A percentile compares a stretch with the other conserved stretches of the same genome.
phyloP scores from a whole-genome alignment of 2,888 invertebrate genomes.

The Crematogaster levior region DNA sequence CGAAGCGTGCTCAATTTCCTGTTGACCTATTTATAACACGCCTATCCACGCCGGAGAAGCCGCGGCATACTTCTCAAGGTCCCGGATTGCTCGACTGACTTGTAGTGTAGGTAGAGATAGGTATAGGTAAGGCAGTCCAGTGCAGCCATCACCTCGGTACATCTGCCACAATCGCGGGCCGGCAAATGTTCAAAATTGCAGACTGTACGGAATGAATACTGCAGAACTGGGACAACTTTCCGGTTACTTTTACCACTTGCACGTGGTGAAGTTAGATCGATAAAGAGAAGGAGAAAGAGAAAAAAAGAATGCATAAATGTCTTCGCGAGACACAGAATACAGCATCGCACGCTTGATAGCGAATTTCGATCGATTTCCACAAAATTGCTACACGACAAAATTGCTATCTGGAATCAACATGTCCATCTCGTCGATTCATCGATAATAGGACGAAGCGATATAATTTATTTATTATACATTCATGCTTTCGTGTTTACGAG shows the following conservation, averaged over 20 bases:
- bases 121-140: too few species aligned
- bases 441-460: slow-evolving; percentile 5
- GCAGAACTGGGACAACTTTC: slow-evolving; percentile 59
- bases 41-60: slow-evolving; percentile 58
- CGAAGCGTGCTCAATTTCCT: slow-evolving; percentile 77
- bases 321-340: slow-evolving; percentile 7
- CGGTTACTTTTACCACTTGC: slow-evolving; percentile 36
- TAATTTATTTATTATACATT: slow-evolving; percentile 33
- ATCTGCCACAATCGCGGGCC: slow-evolving; percentile 28
- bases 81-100: slow-evolving; percentile 59
- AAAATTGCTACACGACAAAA: slow-evolving; percentile 32
- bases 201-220: slow-evolving; percentile 26
- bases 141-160: slow-evolving; percentile 20
- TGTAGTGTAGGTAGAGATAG: slow-evolving; percentile 18
- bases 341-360: slow-evolving; percentile 13
- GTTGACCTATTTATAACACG: slow-evolving; percentile 82
- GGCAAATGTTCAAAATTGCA: slow-evolving; percentile 48
- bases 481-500: not conserved
- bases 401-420: slow-evolving; percentile 17
- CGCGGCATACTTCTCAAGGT: slow-evolving; percentile 75
- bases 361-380: slow-evolving; percentile 40
- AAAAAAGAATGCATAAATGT: slow-evolving; percentile 29
- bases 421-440: not conserved
- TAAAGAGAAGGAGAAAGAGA: not conserved
- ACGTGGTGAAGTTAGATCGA: slow-evolving; percentile 15